phyloP scores from a whole-genome alignment of 2,113 vertebrate species.

The Dicrurus megarhynchus region DNA sequence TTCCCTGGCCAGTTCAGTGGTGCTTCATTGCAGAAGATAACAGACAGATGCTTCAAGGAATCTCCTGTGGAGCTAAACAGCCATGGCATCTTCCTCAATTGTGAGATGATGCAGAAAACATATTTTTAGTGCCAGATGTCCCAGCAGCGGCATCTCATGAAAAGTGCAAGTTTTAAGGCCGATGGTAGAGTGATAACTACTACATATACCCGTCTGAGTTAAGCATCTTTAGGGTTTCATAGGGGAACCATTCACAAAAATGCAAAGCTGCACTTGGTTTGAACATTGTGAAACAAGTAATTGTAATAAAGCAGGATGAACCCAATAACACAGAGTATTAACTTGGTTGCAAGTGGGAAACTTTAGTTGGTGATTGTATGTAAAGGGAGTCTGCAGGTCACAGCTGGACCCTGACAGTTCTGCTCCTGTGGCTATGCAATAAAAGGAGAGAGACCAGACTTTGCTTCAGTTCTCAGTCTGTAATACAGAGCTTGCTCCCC shows the following conservation, averaged over 20 bases:
- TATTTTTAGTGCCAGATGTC: conserved; percentile 51
- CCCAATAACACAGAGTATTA: background rate
- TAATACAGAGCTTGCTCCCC: background rate
- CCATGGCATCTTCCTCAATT: background rate
- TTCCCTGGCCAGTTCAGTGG: background rate
- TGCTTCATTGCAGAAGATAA: background rate
- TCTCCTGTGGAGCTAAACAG: background rate
- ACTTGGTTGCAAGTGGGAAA: background rate
- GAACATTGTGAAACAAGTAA: background rate
- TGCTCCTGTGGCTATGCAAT: background rate
- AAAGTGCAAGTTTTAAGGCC: conserved; percentile 41
- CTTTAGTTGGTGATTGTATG: background rate
- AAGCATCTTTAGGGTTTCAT: background rate
- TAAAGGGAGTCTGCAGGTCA: background rate
- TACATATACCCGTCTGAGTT: background rate
- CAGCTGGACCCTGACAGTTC: background rate
- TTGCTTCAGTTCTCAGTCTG: background rate
- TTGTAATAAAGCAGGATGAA: background rate
- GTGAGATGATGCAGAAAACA: conserved; percentile 44
- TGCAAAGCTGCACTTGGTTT: background rate
- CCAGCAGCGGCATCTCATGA: background rate
- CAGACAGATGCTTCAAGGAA: background rate
- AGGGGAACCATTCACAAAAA: background rate
- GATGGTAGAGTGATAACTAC: background rate
- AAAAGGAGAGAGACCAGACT: background rate